These are phyloP conservation scores for Hydra vulgaris DNA, from an alignment of 30 jellyfish, hydroid and myxozoan genomes.

Conservation along the genomic window DNA sequence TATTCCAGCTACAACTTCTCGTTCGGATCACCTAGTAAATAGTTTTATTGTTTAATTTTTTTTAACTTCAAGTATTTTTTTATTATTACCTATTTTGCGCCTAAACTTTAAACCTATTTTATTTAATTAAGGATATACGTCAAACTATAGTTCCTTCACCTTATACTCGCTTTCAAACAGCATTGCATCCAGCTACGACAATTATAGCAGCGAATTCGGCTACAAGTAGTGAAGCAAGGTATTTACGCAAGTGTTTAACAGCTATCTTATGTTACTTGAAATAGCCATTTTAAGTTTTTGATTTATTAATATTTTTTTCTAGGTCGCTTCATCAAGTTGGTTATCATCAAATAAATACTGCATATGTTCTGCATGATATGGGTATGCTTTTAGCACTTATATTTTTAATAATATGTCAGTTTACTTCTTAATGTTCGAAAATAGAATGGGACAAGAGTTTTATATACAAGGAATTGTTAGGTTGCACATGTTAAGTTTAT, in stretches of 20 bases:
- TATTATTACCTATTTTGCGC: neutral
- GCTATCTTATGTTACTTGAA: no score
- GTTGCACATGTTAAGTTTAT: no score
- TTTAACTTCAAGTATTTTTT: neutral
- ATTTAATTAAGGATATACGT: constrained; percentile 22
- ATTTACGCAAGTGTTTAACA: neutral
- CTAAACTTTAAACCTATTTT: no score
- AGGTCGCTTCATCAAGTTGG: constrained; percentile 16
- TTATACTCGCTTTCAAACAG: constrained; percentile 23
- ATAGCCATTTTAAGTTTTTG: no score
- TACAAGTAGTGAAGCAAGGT: constrained; percentile 24
- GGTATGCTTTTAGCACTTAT: no score
- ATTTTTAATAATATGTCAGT: no score
- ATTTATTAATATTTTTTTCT: neutral
- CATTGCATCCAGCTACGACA: constrained; percentile 15
- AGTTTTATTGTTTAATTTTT: neutral
- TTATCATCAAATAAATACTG: constrained; percentile 27
- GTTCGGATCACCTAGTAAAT: constrained; percentile 15
- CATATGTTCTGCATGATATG: constrained; percentile 33
- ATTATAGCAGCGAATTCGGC: constrained; percentile 1
- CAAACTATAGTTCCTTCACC: constrained; percentile 18
- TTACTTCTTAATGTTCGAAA: no score
- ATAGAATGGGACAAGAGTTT: no score
- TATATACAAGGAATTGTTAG: no score
- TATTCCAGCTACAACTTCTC: constrained; percentile 54